A percentile compares a stretch with the other conserved stretches of the same genome.
Conservation (phyloP, 2,888 invertebrate species). For the Ectemnius cavifrons region DNA sequence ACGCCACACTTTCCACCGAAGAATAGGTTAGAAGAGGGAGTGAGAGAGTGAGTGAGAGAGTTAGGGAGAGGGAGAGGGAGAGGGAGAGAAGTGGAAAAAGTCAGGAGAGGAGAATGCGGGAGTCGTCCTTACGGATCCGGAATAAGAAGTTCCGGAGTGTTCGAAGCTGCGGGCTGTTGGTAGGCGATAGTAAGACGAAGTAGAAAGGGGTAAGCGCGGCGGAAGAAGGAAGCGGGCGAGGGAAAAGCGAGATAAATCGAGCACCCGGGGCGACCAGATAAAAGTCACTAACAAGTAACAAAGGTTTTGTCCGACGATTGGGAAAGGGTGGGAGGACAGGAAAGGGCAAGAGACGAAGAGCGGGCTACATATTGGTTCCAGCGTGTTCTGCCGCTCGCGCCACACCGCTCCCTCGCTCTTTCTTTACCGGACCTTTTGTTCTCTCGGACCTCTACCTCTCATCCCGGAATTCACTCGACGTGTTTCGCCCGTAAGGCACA, state of each 20-base stretch:
- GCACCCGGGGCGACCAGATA: slow-evolving; percentile 67
- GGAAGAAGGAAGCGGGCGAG: slow-evolving; percentile 27
- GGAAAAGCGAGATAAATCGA: slow-evolving; percentile 68
- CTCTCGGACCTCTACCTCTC: slow-evolving; percentile 42
- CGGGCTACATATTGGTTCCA: slow-evolving; percentile 68
- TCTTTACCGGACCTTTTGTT: slow-evolving; percentile 50
- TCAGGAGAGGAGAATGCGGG: slow-evolving; percentile 33
- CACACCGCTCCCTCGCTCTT: slow-evolving; percentile 57
- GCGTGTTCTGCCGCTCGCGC: slow-evolving; percentile 51
- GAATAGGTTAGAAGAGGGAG: background rate
- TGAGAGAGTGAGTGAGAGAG: background rate
- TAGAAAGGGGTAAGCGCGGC: slow-evolving; percentile 26
- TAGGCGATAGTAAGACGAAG: slow-evolving; percentile 62
- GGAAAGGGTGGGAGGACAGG: slow-evolving; percentile 48
- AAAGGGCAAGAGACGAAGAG: slow-evolving; percentile 50
- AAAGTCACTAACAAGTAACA: slow-evolving; percentile 75
- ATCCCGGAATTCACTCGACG: slow-evolving; percentile 13
- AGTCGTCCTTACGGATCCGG: slow-evolving; percentile 56
- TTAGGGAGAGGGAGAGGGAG: background rate
- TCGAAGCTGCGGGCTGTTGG: slow-evolving; percentile 69
- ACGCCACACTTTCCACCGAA: background rate
- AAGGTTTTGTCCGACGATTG: slow-evolving; percentile 60
- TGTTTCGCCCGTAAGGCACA: slow-evolving; percentile 21
- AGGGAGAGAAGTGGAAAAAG: slow-evolving; percentile 20
- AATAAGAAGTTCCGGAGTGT: slow-evolving; percentile 66